Conservation (phyloP, 92 coral and sea anemone species). For the Galaxea fascicularis region DNA sequence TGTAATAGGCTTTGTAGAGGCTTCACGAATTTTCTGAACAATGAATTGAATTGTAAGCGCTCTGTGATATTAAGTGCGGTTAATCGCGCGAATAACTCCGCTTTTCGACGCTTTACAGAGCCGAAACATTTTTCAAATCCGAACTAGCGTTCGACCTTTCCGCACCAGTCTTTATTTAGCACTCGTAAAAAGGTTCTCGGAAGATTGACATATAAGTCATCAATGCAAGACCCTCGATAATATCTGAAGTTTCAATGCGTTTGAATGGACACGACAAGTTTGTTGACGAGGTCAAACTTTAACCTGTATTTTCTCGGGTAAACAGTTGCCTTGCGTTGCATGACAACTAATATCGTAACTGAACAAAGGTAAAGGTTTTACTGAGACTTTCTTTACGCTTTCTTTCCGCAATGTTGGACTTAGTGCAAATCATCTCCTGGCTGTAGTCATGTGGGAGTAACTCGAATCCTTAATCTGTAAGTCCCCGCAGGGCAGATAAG, state of each 20-base stretch:
- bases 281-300: background rate
- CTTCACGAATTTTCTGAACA: constrained; percentile 16
- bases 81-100: background rate
- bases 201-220: no score
- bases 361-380: background rate
- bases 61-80: background rate
- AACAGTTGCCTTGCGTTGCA: background rate
- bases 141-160: no score
- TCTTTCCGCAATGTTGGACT: background rate
- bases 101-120: no score
- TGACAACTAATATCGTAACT: background rate
- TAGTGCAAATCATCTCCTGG: no score
- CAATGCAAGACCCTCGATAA: no score
- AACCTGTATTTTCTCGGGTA: no score
- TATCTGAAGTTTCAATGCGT: no score
- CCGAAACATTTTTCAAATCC: background rate
- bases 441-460: no score
- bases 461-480: no score
- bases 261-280: background rate
- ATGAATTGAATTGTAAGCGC: background rate
- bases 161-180: no score
- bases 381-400: background rate
- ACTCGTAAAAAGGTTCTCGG: no score
- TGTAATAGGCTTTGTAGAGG: background rate
- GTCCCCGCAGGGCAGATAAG: no score